Conservation (phyloP, 2,888 invertebrate species). For the Apamea crenata region DNA sequence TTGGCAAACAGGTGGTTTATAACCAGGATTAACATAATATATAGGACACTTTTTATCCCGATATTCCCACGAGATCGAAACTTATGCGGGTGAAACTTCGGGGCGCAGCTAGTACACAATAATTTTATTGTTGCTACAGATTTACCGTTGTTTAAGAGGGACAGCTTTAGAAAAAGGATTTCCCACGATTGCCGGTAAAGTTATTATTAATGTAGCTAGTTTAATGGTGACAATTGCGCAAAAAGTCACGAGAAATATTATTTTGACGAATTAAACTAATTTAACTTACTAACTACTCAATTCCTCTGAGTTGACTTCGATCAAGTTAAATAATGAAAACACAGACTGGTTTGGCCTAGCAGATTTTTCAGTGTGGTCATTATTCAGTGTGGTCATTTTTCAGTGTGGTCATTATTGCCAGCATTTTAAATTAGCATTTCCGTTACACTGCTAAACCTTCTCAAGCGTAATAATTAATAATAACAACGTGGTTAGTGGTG, state of each 20-base stretch:
- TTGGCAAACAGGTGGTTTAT: too few species aligned
- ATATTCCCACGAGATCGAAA: too few species aligned
- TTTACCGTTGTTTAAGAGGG: background rate
- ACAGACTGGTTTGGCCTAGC: background rate
- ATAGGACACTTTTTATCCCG: too few species aligned
- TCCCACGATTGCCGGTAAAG: background rate
- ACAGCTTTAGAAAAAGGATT: conserved; percentile 1
- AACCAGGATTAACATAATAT: too few species aligned
- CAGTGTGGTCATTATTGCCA: background rate
- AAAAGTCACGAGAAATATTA: background rate
- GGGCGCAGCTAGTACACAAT: background rate
- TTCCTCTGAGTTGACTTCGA: too few species aligned
- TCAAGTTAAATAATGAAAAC: background rate
- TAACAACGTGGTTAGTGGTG: background rate
- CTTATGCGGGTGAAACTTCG: too few species aligned
- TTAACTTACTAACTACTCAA: too few species aligned
- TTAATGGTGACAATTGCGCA: background rate
- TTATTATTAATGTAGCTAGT: background rate
- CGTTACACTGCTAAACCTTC: background rate
- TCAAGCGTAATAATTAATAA: conserved; percentile 2
- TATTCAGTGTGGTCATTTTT: background rate
- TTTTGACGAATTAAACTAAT: background rate
- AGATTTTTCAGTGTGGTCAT: background rate
- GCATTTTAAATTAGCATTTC: background rate
- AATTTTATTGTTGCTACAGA: background rate